Base-by-base conservation (phyloP, 2,888 invertebrate species). In the Hydrotaea diabolus region DNA sequence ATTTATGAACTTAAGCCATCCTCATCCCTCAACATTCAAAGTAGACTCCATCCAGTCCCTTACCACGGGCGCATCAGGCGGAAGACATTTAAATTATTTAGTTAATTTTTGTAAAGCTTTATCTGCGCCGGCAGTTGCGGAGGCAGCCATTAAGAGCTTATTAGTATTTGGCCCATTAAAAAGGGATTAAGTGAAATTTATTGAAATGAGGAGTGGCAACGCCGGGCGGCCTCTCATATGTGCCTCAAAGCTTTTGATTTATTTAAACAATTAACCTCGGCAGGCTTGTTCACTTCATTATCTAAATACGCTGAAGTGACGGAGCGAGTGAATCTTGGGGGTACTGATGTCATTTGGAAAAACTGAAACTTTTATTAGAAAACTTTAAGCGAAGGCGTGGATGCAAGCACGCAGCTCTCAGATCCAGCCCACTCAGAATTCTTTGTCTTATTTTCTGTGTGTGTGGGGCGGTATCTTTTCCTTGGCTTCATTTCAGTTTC, bases 201-300 rank as follows among this genome's bases (percentile, higher is more conserved):
- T 69, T 69, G 23, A 69, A 69, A 69, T 69, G 43, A 69, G 73
- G 57, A 23, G 1, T 0, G 39, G 17, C 13, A 19, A 7, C 2
- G 21, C 17, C 59, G 21, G 17, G 36, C 49, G 21, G 23, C 36
- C 57, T 21, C 66, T 17, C 69, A 69, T 46, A 69, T 69, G 69
- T 13, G 19, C 17, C 15, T 15, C 69, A 66, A 66, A 73, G 76
- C 59, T 66, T 81, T 76, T 82, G 82, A 85, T 85, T 79, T 85
- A 81, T 81, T 76, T 76, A 8, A 59, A 73, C 81, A 78, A 59
- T 81, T 64, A 84, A 84, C 75, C 59, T 72, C 57, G 64, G 21
- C 69, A 64, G 57, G 36, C 69, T 69, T 23, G 26, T 77, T 78
- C 17, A 85, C 78, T 85, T 85, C 73, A 82, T 85, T 85, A 81